A percentile compares a stretch with the other conserved stretches of the same genome.
These are phyloP conservation scores for Caracal caracal DNA, from an alignment of 2,113 vertebrate species.

Conservation along the genomic window DNA sequence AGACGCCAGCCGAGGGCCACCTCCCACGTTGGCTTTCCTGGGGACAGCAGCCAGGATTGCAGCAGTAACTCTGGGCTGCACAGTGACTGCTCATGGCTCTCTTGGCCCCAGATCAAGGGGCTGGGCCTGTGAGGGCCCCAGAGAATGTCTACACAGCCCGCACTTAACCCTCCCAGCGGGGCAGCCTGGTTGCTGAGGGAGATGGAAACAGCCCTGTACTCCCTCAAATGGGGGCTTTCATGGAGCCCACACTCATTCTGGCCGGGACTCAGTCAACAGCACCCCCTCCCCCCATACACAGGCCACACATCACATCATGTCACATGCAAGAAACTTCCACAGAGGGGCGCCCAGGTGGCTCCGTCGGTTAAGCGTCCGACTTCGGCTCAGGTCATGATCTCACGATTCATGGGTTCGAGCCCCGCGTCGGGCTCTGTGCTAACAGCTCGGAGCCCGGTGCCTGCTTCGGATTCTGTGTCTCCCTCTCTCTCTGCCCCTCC, in stretches of 20 bases:
- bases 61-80: fast-evolving
- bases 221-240: fast-evolving
- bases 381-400: too few species aligned
- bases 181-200: too few species aligned
- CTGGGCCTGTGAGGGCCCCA: not conserved
- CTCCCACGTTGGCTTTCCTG: not conserved
- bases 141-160: too few species aligned
- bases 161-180: not conserved
- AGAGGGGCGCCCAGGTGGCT: too few species aligned
- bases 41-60: not conserved
- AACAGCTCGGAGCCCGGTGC: too few species aligned
- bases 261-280: not conserved
- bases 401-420: fast-evolving
- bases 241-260: not conserved
- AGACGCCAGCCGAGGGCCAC: too few species aligned
- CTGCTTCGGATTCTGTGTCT: too few species aligned
- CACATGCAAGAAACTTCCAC: too few species aligned
- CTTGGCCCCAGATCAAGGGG: not conserved
- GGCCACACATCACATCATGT: too few species aligned
- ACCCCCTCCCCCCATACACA: fast-evolving
- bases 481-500: too few species aligned
- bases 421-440: too few species aligned
- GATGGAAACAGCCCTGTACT: not conserved
- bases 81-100: fast-evolving
- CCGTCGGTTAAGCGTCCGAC: too few species aligned